Conservation (phyloP, 2,113 vertebrate genomes). For the Calidris pugnax region DNA sequence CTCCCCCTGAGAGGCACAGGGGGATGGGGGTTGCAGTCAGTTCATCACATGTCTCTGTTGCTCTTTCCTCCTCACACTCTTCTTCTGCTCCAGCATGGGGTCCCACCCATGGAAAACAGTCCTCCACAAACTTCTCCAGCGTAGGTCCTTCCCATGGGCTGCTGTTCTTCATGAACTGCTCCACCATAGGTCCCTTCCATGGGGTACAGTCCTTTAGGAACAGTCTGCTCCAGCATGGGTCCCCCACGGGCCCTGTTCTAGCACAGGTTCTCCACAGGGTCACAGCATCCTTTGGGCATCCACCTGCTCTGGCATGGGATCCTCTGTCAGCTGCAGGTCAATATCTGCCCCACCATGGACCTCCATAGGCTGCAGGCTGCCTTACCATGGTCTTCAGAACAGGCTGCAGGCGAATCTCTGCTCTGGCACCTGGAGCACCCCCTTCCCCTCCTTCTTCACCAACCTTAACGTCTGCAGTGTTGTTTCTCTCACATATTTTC, state of each 20-base stretch:
- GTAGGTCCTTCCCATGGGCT: background rate
- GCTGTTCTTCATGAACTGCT: background rate
- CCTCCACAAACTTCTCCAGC: background rate
- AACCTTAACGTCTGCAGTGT: background rate
- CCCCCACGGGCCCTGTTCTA: background rate
- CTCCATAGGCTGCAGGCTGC: background rate
- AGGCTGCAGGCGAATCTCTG: background rate
- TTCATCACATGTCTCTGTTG: background rate
- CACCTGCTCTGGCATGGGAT: background rate
- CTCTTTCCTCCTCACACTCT: background rate
- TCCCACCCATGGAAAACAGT: background rate
- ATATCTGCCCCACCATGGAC: background rate
- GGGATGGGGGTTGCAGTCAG: too few species aligned
- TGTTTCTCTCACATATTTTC: too few species aligned
- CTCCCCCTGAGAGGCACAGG: background rate
- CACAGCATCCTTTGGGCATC: background rate
- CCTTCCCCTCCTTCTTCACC: background rate
- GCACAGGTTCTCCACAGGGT: background rate
- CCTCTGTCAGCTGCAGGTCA: background rate
- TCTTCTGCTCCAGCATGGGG: background rate
- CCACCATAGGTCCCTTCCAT: background rate
- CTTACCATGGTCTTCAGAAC: background rate
- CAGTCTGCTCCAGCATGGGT: background rate
- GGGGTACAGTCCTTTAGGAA: background rate
- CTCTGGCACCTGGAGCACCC: too few species aligned